These are phyloP conservation scores for Pithys albifrons DNA, from an alignment of 2,113 vertebrate genomes.

Conservation along the genomic window DNA sequence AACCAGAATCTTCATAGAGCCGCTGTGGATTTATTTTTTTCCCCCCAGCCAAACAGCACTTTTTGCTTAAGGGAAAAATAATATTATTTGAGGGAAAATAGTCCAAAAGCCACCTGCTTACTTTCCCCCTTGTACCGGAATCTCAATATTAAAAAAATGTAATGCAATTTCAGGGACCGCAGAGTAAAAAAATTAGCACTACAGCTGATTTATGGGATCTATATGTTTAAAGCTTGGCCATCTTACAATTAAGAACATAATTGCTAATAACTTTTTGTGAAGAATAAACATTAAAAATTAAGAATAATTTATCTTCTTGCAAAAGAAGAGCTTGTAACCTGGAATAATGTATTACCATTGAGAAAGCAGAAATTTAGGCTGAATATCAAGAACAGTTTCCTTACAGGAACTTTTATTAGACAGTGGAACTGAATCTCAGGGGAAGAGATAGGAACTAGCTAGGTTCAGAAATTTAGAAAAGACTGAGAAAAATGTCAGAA, in stretches of 20 bases:
- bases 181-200: neutral
- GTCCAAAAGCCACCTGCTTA: neutral
- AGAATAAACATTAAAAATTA: neutral
- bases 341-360: neutral
- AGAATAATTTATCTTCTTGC: neutral
- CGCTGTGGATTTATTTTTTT: neutral
- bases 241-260: neutral
- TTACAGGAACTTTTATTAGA: neutral
- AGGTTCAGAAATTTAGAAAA: neutral
- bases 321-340: neutral
- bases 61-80: neutral
- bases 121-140: neutral
- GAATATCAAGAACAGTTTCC: neutral
- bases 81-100: neutral
- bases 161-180: neutral
- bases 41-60: neutral
- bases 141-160: neutral
- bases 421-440: neutral
- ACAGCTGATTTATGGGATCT: neutral
- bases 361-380: neutral
- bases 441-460: neutral
- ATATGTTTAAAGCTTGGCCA: neutral
- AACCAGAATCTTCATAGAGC: neutral
- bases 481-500: neutral
- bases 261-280: neutral